phyloP scores from a whole-genome alignment of 2,797 vertebrate species.

The Pantherophis vulpinus region DNA sequence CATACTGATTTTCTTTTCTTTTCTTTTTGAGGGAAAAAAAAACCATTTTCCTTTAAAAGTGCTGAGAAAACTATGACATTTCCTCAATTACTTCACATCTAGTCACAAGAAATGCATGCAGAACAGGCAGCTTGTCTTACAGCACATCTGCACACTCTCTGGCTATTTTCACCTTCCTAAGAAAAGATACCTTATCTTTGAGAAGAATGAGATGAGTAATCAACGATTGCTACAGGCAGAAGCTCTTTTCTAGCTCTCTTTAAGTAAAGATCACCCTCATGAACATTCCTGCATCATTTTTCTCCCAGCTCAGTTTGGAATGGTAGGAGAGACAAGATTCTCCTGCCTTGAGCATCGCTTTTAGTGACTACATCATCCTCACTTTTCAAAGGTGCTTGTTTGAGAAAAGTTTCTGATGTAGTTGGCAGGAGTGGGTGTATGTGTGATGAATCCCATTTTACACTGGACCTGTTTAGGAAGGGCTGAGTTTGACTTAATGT shows the following conservation, averaged over 20 bases:
- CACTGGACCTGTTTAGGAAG: neutral
- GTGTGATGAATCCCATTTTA: neutral
- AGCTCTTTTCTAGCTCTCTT: neutral
- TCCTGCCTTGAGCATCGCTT: slow-evolving; percentile 41
- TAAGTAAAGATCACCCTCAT: neutral
- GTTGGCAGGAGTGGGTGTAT: neutral
- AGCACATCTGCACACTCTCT: too few relatives aligned
- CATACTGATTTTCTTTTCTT: neutral
- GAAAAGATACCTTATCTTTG: neutral
- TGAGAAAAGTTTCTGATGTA: neutral
- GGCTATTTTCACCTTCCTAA: neutral
- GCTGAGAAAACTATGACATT: neutral
- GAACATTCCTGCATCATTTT: neutral
- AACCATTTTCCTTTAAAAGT: neutral
- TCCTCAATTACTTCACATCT: neutral
- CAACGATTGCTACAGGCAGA: neutral
- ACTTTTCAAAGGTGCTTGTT: neutral
- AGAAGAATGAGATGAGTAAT: neutral
- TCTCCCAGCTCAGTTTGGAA: neutral
- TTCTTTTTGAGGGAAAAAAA: neutral
- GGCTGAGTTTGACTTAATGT: neutral
- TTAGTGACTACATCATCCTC: neutral
- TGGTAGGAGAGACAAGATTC: neutral
- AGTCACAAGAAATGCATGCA: neutral
- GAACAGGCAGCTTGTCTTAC: neutral